Evolutionary conservation across 2,888 invertebrate genomes (phyloP), one percentile per base, ranked within the genome.

Genomic region (Tribolium freemani): DNA sequence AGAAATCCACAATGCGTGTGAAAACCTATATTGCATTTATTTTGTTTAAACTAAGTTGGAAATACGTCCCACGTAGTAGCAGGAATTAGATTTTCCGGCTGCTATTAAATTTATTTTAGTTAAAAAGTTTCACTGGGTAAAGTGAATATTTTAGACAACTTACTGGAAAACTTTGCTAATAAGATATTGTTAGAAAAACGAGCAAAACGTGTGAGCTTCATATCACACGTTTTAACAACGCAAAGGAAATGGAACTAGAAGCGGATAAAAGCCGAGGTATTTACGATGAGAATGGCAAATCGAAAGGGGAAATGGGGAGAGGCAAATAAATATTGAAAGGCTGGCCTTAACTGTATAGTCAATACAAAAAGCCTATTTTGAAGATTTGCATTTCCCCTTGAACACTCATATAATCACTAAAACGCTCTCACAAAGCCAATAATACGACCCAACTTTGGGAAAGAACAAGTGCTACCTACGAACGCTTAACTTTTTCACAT

Each of bases 121-220:
- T 9, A 21, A 30, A 67, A 53, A 60, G 10, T 10, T 56, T 67
- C 30, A 2, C 38, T 9, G 11, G 21, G 26, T 58, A 74, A 75
- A 78, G 70, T 75, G 74, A 77, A 77, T 76, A 78, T 77, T 75
- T 75, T 73, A 75, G 51, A 56, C 57, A 46, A 54, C 64, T 71
- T 70, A 76, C 72, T 71, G 74, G 70, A 26, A 78, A 80, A 79
- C 70, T 80, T 80, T 76, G 77, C 76, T 79, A 79, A 80, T 80
- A 80, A 78, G 78, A 79, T 78, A 80, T 80, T 77, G 79, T 80
- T 80, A 77, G 76, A 78, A 77, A 80, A 80, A 80, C 77, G 79
- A 74, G 73, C 68, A 73, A 71, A 76, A 79, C 79, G 79, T 80
- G 79, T 77, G 66, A 72, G 69, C 46, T 61, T 70, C 76, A 73